Percentiles rank a stretch among this genome's conserved stretches.
These are phyloP conservation scores for Actenoides hombroni DNA, from an alignment of 2,113 vertebrate genomes.

Conservation along the genomic window DNA sequence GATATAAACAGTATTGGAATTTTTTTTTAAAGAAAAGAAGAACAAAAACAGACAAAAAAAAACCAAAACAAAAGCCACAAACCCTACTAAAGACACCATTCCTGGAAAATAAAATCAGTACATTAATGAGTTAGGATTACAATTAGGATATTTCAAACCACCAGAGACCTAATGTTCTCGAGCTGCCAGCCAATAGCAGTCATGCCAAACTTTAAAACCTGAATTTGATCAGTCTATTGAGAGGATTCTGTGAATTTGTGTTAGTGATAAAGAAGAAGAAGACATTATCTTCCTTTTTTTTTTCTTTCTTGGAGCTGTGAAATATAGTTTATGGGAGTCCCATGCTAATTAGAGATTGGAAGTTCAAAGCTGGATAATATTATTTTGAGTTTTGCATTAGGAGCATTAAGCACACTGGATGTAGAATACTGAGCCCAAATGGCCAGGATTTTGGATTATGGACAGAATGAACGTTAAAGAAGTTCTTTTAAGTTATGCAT, in stretches of 20 bases:
- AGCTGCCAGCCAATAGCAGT: background rate
- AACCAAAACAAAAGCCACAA: no score
- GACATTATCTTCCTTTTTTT: background rate
- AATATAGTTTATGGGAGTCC: background rate
- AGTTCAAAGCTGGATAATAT: background rate
- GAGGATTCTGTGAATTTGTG: background rate
- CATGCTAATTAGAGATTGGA: background rate
- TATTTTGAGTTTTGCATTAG: background rate
- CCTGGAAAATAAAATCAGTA: background rate
- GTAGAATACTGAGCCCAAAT: background rate
- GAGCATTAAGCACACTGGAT: background rate
- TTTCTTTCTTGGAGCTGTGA: background rate
- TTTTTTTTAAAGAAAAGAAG: no score
- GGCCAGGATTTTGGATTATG: background rate
- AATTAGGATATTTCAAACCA: background rate
- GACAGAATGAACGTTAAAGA: background rate
- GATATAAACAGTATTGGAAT: background rate
- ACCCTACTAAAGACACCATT: background rate
- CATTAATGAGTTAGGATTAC: background rate
- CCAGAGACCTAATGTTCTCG: background rate
- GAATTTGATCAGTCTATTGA: background rate
- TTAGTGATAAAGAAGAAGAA: background rate
- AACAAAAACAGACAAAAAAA: background rate
- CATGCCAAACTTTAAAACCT: background rate
- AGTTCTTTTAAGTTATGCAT: background rate